Conservation (phyloP, 2,113 vertebrate species). For the Tinamus guttatus region DNA sequence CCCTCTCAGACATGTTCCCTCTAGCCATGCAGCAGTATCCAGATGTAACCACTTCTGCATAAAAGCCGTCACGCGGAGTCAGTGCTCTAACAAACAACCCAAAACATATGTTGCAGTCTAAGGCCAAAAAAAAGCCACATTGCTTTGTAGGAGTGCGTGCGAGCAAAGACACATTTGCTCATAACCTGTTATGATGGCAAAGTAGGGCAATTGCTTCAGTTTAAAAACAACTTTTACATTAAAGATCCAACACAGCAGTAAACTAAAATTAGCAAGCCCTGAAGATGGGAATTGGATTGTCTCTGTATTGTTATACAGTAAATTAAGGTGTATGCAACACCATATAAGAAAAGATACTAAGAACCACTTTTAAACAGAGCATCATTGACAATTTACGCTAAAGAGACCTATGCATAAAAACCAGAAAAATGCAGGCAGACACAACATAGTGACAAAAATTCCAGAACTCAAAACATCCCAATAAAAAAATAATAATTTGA, state of each 20-base stretch:
- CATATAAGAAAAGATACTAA: not conserved
- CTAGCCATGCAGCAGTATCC: not conserved
- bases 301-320: not conserved
- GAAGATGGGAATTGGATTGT: not conserved
- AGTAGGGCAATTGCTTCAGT: not conserved
- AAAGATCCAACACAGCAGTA: not conserved
- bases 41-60: constrained; percentile 33
- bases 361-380: not conserved
- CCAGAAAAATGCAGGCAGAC: not conserved
- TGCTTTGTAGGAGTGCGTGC: not conserved
- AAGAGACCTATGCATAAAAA: not conserved
- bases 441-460: not conserved
- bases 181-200: not conserved
- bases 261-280: fast-evolving
- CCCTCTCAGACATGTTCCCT: constrained; percentile 9
- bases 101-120: not conserved
- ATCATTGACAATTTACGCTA: not conserved
- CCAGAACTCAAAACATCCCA: not conserved
- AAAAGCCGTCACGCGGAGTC: not conserved
- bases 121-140: constrained; percentile 20
- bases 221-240: not conserved
- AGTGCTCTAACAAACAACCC: constrained; percentile 1
- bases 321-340: not conserved
- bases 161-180: not conserved
- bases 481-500: not conserved